Evolutionary conservation across 2,797 vertebrate species (phyloP), one percentile per base, ranked within the genome.

Genomic region (Brotula barbata): DNA sequence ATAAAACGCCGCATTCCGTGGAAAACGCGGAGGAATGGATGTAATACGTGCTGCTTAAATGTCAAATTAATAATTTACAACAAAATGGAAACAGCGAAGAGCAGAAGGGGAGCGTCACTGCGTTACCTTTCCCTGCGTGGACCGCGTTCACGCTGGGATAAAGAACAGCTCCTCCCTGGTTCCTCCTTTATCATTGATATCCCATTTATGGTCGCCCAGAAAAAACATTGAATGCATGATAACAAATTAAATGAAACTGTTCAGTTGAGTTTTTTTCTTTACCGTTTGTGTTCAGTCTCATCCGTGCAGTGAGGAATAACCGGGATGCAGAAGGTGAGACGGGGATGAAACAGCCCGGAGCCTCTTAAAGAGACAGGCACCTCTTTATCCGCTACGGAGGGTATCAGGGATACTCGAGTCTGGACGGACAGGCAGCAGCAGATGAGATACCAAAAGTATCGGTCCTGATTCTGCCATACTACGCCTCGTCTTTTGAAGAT

Each of bases 351-450:
- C 56, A 28, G 34, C 68, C 14, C 72, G 37, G 14, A 39, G 12
- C 44, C 51, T 76, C 85, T 88, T 88, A 88, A 89, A 88, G 88
- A 61, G 7, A 23, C 85, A 88, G 69, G 5, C 25, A 9, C 46
- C 61, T n/a, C 16, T 9, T 19, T 9, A 6, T 3, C 0, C 5
- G 6, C 58, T 0, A 22, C n/a, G 16, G 16, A 7, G 74, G 60
- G 46, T 28, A 59, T 71, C n/a, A n/a, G n/a, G n/a, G n/a, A n/a
- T n/a, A n/a, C n/a, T n/a, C n/a, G n/a, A n/a, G n/a, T n/a, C n/a
- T n/a, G n/a, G n/a, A n/a, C n/a, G n/a, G n/a, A n/a, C n/a, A n/a
- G n/a, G n/a, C n/a, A n/a, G n/a, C n/a, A n/a, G n/a, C n/a, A n/a
- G n/a, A n/a, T n/a, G n/a, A n/a, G n/a, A n/a, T n/a, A n/a, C n/a